Evolutionary conservation across 2,888 invertebrate genomes (phyloP).

Genomic region (Acanthosepion esculentum): DNA sequence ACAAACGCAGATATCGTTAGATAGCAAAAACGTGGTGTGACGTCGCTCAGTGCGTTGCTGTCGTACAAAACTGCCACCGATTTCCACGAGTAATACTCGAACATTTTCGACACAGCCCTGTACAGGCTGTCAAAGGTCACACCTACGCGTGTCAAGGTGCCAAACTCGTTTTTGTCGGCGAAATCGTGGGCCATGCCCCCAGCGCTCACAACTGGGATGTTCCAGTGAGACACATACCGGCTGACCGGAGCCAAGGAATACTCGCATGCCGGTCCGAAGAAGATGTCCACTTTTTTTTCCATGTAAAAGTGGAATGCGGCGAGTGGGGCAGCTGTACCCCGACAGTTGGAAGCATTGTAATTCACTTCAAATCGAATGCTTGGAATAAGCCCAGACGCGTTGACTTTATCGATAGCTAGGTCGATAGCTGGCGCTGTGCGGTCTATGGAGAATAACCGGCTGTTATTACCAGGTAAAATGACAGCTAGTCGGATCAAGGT

Average conservation of each 20-base stretch:
- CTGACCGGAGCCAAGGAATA: conserved; percentile 91
- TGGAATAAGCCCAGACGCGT: conserved; percentile 50
- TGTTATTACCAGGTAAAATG: conserved; percentile 62
- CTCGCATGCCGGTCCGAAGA: conserved; percentile 73
- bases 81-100: conserved; percentile 78
- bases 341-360: conserved; percentile 65
- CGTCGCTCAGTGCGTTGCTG: conserved; percentile 82
- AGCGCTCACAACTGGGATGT: conserved; percentile 87
- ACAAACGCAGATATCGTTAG: conserved; percentile 85
- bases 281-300: conserved; percentile 62
- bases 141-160: conserved; percentile 54
- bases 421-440: conserved; percentile 70
- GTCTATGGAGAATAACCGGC: conserved; percentile 61
- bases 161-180: conserved; percentile 53
- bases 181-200: conserved; percentile 69
- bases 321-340: conserved; percentile 65
- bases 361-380: conserved; percentile 54
- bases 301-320: conserved; percentile 67
- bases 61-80: conserved; percentile 84
- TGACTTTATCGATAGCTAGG: conserved; percentile 64
- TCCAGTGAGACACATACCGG: conserved; percentile 90
- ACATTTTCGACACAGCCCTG: conserved; percentile 48
- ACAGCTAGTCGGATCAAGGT: conserved; percentile 61
- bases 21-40: conserved; percentile 82
- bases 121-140: conserved; percentile 55